These are phyloP conservation scores for Acheta domesticus DNA, from an alignment of 2,888 invertebrate genomes.

Conservation along the genomic window DNA sequence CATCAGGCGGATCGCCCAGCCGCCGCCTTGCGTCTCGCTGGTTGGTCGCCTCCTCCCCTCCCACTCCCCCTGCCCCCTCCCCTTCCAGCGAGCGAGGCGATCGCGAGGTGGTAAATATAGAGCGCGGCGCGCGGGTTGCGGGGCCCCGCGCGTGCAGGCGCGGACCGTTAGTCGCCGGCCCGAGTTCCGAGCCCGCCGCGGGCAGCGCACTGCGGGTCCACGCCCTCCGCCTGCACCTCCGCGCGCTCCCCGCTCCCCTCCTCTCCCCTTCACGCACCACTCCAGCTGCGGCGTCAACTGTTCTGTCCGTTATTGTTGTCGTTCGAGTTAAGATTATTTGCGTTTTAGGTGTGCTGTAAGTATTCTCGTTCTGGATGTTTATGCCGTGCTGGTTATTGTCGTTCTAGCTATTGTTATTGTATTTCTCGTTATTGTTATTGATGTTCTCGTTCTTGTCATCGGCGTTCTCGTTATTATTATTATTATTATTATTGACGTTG, in stretches of 20 bases:
- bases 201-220: background rate
- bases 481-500: no score
- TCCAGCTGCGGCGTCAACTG: background rate
- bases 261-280: background rate
- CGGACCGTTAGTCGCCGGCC: background rate
- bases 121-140: background rate
- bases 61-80: background rate
- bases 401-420: no score
- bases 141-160: background rate
- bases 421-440: no score
- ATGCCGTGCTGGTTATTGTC: no score
- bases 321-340: background rate
- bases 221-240: background rate
- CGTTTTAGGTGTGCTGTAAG: no score
- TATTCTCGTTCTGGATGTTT: no score
- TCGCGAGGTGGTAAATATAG: background rate
- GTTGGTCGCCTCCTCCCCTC: background rate
- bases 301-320: background rate
- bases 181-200: background rate
- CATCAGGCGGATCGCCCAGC: no score
- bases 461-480: no score
- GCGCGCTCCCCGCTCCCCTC: background rate
- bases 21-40: no score
- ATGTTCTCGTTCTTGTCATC: no score
- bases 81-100: background rate